Base-by-base conservation (phyloP, 2,888 invertebrate species). In the Ametastegia equiseti region DNA sequence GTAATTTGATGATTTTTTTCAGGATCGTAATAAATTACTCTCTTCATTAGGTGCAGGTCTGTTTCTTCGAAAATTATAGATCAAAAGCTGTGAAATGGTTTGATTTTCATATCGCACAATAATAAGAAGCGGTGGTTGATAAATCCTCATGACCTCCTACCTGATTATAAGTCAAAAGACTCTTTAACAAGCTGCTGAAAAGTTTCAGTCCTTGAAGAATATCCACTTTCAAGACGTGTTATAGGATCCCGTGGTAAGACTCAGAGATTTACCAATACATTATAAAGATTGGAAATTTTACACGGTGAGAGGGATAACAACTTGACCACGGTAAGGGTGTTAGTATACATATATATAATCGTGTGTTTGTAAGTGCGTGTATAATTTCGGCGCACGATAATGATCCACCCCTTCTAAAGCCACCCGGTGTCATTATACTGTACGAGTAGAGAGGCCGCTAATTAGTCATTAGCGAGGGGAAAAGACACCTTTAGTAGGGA, bases 401-500 rank as follows among this genome's bases (percentile, higher is more conserved):
- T 89, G 90, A 89, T 88, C 86, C 85, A 80, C 54, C 83, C 81
- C 83, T 84, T 82, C 85, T 60, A 63, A 77, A 82, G 63, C 60
- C 67, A 57, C 57, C 78, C 86, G 88, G 88, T 89, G 89, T 91
- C 90, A 91, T 91, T 91, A 91, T 88, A 88, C 86, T 83, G 86
- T 86, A 87, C 60, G 87, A 88, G 87, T 89, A 86, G 88, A 89
- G 90, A 89, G 89, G 86, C 88, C 90, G 91, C 91, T 91, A 91
- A 91, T 91, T 91, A 91, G 90, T 91, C 91, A 91, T 91, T 91
- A 91, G 91, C 89, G 89, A 87, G 88, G 89, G 89, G 90, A 91
- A 91, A 91, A 91, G 91, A 91, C 90, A 91, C 89, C 91, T 89
- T 86, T 80, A 82, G 80, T 23, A 54, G 57, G 60, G 60, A 78